phyloP scores from a whole-genome alignment of 2,797 vertebrate genomes.

The Rhadinocentrus ornatus region DNA sequence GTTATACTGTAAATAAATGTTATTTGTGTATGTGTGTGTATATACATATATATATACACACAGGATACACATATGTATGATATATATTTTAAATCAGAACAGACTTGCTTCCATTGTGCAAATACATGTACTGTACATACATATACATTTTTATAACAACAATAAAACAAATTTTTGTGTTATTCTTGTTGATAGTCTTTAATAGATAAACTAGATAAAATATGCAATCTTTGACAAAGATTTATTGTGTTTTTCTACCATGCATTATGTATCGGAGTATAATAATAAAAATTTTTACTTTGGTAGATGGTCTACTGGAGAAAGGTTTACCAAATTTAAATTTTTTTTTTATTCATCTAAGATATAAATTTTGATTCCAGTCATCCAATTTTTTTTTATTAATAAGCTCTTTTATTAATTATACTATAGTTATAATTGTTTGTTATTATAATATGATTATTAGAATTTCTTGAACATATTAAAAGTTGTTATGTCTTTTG shows the following conservation, averaged over 20 bases:
- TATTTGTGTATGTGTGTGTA: too few species aligned
- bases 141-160: too few species aligned
- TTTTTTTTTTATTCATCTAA: slow-evolving; percentile 1
- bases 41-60: too few species aligned
- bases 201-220: not conserved
- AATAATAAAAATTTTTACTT: not conserved
- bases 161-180: not conserved
- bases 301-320: not conserved
- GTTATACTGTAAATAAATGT: too few species aligned
- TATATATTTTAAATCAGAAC: too few species aligned
- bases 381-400: not conserved
- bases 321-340: too few species aligned
- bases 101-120: too few species aligned
- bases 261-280: not conserved
- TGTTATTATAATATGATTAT: not conserved
- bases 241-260: not conserved
- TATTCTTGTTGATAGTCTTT: not conserved
- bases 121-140: too few species aligned
- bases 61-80: too few species aligned
- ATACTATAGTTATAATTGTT: not conserved
- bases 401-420: not conserved
- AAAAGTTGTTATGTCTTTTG: too few species aligned
- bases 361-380: not conserved
- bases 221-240: not conserved
- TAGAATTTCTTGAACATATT: not conserved